phyloP scores from a whole-genome alignment of 2,888 invertebrate species.

The Ferdinandea cuprea region DNA sequence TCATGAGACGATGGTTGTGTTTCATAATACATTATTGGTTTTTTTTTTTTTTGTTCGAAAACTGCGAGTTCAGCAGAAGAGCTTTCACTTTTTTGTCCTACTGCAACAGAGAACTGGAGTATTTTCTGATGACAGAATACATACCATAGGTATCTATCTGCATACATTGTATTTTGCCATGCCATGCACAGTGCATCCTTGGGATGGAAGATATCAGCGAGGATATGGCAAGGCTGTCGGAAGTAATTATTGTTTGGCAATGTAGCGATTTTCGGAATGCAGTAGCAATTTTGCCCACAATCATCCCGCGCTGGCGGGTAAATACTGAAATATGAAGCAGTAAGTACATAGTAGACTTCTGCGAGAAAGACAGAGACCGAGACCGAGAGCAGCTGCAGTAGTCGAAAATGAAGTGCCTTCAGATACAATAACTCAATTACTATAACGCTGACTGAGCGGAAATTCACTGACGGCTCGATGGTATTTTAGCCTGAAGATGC shows the following conservation, averaged over 20 bases:
- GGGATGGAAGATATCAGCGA: conserved; percentile 24
- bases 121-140: conserved; percentile 36
- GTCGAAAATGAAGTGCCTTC: conserved; percentile 52
- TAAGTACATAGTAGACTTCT: not conserved
- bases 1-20: conserved; percentile 11
- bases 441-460: conserved; percentile 44
- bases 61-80: conserved; percentile 22
- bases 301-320: conserved; percentile 39
- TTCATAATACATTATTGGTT: not conserved
- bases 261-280: conserved; percentile 62
- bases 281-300: conserved; percentile 50
- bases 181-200: conserved; percentile 47
- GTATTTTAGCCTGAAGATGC: conserved; percentile 27
- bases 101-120: not conserved
- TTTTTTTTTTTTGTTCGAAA: not conserved
- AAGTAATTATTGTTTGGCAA: conserved; percentile 71
- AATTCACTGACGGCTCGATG: conserved; percentile 58
- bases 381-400: conserved; percentile 21
- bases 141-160: no score
- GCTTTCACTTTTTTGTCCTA: conserved; percentile 36
- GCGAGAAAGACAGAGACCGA: not conserved
- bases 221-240: conserved; percentile 41
- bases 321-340: conserved; percentile 17
- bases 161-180: conserved; percentile 41
- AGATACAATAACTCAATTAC: conserved; percentile 55